phyloP scores from a whole-genome alignment of 2,888 invertebrate species.

The Drosophila robusta region DNA sequence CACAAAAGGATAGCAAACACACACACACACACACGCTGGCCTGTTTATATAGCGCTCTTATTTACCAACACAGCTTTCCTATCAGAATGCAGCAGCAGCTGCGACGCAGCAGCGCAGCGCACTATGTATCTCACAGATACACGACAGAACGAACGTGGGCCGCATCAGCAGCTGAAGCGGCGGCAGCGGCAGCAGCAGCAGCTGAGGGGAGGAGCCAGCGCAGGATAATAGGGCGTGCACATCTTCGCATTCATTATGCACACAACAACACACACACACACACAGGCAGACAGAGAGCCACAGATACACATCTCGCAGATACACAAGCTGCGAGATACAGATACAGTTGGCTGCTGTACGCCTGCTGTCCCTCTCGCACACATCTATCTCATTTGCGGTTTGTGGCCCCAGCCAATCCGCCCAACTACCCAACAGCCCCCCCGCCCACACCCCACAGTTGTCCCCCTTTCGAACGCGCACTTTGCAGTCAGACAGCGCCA shows the following conservation, averaged over 20 bases:
- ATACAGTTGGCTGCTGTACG: conserved; percentile 54
- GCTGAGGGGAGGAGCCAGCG: conserved; percentile 69
- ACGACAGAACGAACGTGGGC: conserved; percentile 31
- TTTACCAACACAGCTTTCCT: conserved; percentile 55
- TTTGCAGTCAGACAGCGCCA: conserved; percentile 71
- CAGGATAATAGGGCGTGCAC: conserved; percentile 84
- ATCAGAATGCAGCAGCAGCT: conserved; percentile 55
- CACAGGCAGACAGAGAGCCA: conserved; percentile 30
- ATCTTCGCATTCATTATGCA: conserved; percentile 82
- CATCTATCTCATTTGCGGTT: conserved; percentile 36
- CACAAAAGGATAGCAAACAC: conserved; percentile 61
- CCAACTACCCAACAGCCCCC: conserved; percentile 12
- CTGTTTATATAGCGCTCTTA: conserved; percentile 31
- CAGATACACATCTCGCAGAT: conserved; percentile 44
- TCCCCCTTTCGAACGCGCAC: not conserved
- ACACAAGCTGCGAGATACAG: conserved; percentile 56
- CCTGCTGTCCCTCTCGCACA: conserved; percentile 36
- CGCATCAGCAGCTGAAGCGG: conserved; percentile 6
- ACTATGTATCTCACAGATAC: conserved; percentile 75
- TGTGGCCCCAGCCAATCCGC: conserved; percentile 43
- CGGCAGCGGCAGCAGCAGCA: conserved; percentile 7
- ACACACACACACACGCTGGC: conserved; percentile 22
- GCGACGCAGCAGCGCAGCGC: conserved; percentile 24
- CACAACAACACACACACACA: conserved; percentile 51
- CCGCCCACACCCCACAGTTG: not conserved